Evolutionary conservation across 2,888 invertebrate genomes (phyloP).

Genomic region (Panopea generosa): DNA sequence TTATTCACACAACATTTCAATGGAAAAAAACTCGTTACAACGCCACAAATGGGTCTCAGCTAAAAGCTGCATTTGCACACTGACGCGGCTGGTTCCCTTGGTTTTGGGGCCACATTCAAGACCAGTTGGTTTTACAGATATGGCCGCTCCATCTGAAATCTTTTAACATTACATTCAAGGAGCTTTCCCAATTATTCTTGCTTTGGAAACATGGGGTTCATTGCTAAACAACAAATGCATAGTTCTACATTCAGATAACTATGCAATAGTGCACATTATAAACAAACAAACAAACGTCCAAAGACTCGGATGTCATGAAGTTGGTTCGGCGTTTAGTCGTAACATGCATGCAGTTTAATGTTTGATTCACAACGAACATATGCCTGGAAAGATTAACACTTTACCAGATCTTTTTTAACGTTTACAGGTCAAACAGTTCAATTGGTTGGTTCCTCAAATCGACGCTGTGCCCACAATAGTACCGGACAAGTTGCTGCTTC

Average conservation of each 20-base stretch:
- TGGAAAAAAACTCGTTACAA: conserved; percentile 28
- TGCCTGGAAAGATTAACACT: too few species aligned
- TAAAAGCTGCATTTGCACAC: conserved; percentile 25
- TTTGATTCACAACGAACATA: conserved; percentile 33
- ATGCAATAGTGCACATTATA: conserved; percentile 50
- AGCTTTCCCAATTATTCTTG: conserved; percentile 22
- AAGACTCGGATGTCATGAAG: conserved; percentile 34
- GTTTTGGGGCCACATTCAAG: conserved; percentile 48
- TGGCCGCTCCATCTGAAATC: conserved; percentile 13
- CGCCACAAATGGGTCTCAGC: conserved; percentile 19
- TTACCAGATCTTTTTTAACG: too few species aligned
- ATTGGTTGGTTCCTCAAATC: too few species aligned
- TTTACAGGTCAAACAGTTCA: too few species aligned
- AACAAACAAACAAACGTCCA: conserved; percentile 50
- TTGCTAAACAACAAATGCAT: conserved; percentile 10
- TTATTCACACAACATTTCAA: conserved; percentile 48
- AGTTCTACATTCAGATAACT: conserved; percentile 51
- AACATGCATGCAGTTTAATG: conserved; percentile 35
- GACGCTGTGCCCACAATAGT: too few species aligned
- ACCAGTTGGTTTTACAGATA: conserved; percentile 37
- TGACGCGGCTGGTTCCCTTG: conserved; percentile 41
- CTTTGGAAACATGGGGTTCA: conserved; percentile 25
- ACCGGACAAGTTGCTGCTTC: too few species aligned
- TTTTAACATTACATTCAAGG: conserved; percentile 27
- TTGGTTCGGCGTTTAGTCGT: conserved; percentile 49